A percentile compares a stretch with the other conserved stretches of the same genome.
Evolutionary conservation across 2,888 invertebrate genomes (phyloP).

Genomic region (Drosophila subquinaria): DNA sequence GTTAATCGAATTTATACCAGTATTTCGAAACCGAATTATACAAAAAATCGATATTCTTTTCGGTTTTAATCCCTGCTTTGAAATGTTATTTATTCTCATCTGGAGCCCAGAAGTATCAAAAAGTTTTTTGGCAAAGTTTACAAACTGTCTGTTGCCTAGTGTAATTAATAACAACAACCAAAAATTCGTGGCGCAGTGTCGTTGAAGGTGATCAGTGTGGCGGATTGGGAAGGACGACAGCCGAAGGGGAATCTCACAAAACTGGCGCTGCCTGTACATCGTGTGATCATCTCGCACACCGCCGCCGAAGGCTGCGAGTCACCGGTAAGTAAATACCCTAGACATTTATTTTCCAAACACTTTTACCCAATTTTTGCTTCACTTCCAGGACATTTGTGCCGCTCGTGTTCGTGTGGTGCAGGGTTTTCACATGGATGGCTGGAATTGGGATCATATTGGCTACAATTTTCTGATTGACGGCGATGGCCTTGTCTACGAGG

Average conservation of each 20-base stretch:
- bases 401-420: conserved; percentile 86
- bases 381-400: conserved; percentile 86
- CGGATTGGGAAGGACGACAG: conserved; percentile 90
- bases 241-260: conserved; percentile 86
- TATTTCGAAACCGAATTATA: too few relatives aligned
- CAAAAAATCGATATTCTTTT: too few relatives aligned
- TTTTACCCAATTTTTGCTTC: not conserved
- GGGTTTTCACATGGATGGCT: conserved; percentile 89
- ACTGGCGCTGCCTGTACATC: conserved; percentile 86
- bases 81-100: too few relatives aligned
- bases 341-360: not conserved
- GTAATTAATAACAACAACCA: conserved; percentile 27
- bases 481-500: conserved; percentile 90
- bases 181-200: conserved; percentile 48
- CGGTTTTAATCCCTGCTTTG: too few relatives aligned
- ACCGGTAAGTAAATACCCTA: conserved; percentile 84
- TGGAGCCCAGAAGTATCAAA: too few relatives aligned
- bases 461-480: conserved; percentile 93
- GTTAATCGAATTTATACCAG: too few relatives aligned
- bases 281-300: conserved; percentile 89
- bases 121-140: too few relatives aligned
- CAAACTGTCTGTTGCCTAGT: not conserved
- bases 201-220: conserved; percentile 87
- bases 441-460: conserved; percentile 89
- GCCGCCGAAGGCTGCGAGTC: conserved; percentile 88